Base-by-base conservation (phyloP, 2,888 invertebrate species). In the Cosmia trapezina region DNA sequence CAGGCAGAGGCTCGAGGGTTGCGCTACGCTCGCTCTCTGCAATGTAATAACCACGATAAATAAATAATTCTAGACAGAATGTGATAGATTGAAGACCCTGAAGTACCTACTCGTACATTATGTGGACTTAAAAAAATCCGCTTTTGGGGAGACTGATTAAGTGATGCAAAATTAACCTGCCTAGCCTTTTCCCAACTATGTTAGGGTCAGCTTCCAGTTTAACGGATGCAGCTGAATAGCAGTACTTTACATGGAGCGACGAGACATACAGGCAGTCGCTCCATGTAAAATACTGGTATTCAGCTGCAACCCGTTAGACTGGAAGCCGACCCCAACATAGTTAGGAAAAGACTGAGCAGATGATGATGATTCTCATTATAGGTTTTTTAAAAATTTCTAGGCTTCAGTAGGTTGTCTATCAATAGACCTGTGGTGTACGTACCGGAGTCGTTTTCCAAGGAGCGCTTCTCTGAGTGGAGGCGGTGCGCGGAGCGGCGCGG, bases 391-490 rank as follows among this genome's bases (percentile, higher is more conserved):
- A 51, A n/a, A 11, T 49, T 4, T n/a, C 11, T 11, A 53, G 7
- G 19, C 12, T 12, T 59, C 0, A n/a, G 12, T 62, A 62, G 3
- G 1, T n/a, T 47, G 5, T 0, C 14, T 5, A 49, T 5, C 2
- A 49, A 9, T 14, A n/a, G 4, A 33, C 8, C 1, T 28, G 2
- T 14, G 14, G 14, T 49, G 8, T 33, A 84, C 80, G 72, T 91
- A 98, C 98, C 98, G 94, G 98, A 98, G 96, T 98, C 98, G 96
- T 97, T 97, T 97, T 98, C 98, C 94, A 98, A 97, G 94, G 98
- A 98, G 87, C 98, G 97, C 93, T 98, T 95, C 94, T 97, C 98
- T 83, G 97, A 97, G 87, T 97, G 81, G 47, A 81, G 97, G 91
- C 87, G 76, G 47, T 97, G 96, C 70, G 89, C 97, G 96, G 87